Percentiles rank a stretch among this genome's conserved stretches.
These are phyloP conservation scores for Mylabris phalerata DNA, from an alignment of 1,140 invertebrate species.

Conservation along the genomic window DNA sequence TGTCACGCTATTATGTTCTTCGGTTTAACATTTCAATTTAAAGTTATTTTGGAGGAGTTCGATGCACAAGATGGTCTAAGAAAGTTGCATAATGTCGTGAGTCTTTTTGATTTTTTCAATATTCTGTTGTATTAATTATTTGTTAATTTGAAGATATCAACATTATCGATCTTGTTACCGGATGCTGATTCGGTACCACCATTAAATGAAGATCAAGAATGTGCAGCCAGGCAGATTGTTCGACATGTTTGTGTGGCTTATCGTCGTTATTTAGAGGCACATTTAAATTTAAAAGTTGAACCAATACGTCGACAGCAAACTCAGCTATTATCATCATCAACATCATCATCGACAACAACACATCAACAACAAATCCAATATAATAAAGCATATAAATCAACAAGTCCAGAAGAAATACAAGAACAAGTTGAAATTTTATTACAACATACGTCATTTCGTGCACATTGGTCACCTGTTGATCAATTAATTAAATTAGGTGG, in stretches of 20 bases:
- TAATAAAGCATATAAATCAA: conserved; percentile 63
- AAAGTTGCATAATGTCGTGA: conserved; percentile 87
- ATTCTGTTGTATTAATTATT: too few relatives aligned
- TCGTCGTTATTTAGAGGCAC: conserved; percentile 88
- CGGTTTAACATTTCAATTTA: conserved; percentile 85
- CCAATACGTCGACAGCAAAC: conserved; percentile 53
- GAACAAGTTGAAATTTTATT: conserved; percentile 78
- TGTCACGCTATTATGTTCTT: conserved; percentile 98
- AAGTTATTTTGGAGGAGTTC: conserved; percentile 86
- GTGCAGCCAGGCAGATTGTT: conserved; percentile 88
- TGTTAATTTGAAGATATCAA: conserved; percentile 60
- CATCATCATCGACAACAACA: conserved; percentile 53
- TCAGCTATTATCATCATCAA: conserved; percentile 39
- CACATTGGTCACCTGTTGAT: conserved; percentile 80
- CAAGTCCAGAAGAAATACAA: conserved; percentile 66
- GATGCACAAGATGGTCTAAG: conserved; percentile 83
- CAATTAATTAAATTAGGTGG: conserved; percentile 79
- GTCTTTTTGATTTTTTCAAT: conserved; percentile 27
- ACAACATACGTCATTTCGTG: conserved; percentile 66
- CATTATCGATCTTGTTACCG: conserved; percentile 67
- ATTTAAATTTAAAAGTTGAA: conserved; percentile 78
- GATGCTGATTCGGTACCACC: conserved; percentile 54
- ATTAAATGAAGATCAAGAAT: conserved; percentile 85
- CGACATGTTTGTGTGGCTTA: conserved; percentile 86
- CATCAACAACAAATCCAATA: conserved; percentile 41